Evolutionary conservation across 2,888 invertebrate species (phyloP).

Genomic region (Isoperla grammatica): DNA sequence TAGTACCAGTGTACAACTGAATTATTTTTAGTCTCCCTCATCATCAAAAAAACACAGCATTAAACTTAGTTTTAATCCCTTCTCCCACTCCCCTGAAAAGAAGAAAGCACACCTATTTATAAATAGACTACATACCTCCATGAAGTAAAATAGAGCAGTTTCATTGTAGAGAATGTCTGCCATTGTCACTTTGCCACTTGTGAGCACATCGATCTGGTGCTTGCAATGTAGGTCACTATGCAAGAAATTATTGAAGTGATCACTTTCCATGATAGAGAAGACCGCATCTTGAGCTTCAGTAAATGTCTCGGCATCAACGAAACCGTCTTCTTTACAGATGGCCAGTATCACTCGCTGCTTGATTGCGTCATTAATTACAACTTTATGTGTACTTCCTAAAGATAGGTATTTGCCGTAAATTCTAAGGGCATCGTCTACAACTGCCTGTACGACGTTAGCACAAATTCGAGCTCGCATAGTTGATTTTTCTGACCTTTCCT

Average conservation of each 20-base stretch:
- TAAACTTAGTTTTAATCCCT: too few relatives aligned
- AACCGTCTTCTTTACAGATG: slow-evolving; percentile 60
- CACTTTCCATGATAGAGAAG: slow-evolving; percentile 61
- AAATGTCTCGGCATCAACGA: slow-evolving; percentile 64
- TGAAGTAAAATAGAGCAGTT: slow-evolving; percentile 86
- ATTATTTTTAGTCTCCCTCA: too few relatives aligned
- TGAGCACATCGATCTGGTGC: slow-evolving; percentile 88
- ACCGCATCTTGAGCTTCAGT: slow-evolving; percentile 65
- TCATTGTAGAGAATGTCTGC: slow-evolving; percentile 89
- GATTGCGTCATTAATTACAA: slow-evolving; percentile 54
- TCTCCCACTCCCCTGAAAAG: too few relatives aligned
- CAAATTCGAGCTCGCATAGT: neutral
- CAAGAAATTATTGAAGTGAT: slow-evolving; percentile 74
- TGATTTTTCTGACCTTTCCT: too few relatives aligned
- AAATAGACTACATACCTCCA: slow-evolving; percentile 57
- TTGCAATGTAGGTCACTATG: slow-evolving; percentile 84
- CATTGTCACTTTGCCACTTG: slow-evolving; percentile 69
- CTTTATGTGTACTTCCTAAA: slow-evolving; percentile 56
- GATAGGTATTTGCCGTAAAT: slow-evolving; percentile 75
- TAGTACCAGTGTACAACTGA: too few relatives aligned
- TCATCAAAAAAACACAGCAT: too few relatives aligned
- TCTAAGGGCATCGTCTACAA: slow-evolving; percentile 55
- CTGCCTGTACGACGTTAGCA: neutral
- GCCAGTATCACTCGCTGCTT: slow-evolving; percentile 58
- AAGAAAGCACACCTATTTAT: too few relatives aligned